Base-by-base conservation (phyloP, 2,797 vertebrate genomes). In the Agapornis canus region DNA sequence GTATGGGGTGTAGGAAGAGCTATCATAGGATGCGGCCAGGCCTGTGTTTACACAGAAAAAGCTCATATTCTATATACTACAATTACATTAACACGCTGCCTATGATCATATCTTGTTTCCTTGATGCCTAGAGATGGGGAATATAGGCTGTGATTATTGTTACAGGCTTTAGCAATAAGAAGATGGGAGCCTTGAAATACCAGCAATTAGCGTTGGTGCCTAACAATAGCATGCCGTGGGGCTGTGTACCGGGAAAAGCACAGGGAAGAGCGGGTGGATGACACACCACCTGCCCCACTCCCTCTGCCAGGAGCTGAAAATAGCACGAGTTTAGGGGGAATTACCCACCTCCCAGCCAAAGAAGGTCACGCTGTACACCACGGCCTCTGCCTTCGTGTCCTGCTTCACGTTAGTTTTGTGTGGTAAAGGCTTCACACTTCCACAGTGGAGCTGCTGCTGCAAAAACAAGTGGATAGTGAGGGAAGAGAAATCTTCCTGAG, bases 101-200 rank as follows among this genome's bases (percentile, higher is more conserved):
- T 96, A 19, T 84, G 95, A 96, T 96, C 91, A 90, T 93, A 96
- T 94, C 92, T 96, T 94, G 95, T 94, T 94, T 95, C 94, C 92
- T 94, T 94, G 95, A 94, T 96, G 92, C 95, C 70, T 66, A 92
- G 82, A 91, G 85, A 96, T 96, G 89, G 82, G 94, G 95, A 94
- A 92, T 94, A 86, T 95, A 95, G 92, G 95, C 91, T 97, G 96
- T 96, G 94, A 95, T 95, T 95, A 95, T 91, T 95, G 96, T 72
- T 96, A 90, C 80, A 82, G 95, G 89, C 94, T 94, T 96, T 92
- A 91, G 95, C 91, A 95, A 91, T 92, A 94, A 59, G 94, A 93
- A 93, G 90, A 81, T 73, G 56, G 87, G 91, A 95, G 87, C 82
- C 87, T 94, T 94, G 91, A 95, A 96, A 96, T 51, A 93, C 91